These are phyloP conservation scores for Heliothis subflexa DNA, from an alignment of 1,140 invertebrate species.

Conservation along the genomic window DNA sequence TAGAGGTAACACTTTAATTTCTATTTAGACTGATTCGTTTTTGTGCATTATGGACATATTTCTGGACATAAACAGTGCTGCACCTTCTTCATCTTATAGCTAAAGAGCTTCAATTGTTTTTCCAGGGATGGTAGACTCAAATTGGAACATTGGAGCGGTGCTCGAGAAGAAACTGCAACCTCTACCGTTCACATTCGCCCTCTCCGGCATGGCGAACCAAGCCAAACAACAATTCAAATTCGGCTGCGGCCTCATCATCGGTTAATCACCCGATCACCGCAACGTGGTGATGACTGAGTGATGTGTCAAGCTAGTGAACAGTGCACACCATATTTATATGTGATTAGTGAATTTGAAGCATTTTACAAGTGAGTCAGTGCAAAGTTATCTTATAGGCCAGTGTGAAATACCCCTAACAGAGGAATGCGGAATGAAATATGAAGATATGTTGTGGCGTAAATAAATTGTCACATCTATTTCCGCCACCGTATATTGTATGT, in stretches of 20 bases:
- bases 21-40: background rate
- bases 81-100: no score
- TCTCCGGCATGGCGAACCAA: slow-evolving; percentile 98
- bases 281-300: slow-evolving; percentile 26
- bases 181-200: slow-evolving; percentile 96
- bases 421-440: background rate
- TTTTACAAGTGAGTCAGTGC: background rate
- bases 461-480: background rate
- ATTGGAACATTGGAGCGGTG: slow-evolving; percentile 97
- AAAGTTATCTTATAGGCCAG: background rate
- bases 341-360: slow-evolving; percentile 19
- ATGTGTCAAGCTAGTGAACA: slow-evolving; percentile 41
- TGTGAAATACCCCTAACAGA: background rate
- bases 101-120: background rate
- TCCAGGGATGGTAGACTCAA: slow-evolving; percentile 96
- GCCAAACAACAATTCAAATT: slow-evolving; percentile 95
- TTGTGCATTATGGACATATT: no score
- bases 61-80: no score
- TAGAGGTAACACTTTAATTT: slow-evolving; percentile 89
- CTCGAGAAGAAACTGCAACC: slow-evolving; percentile 97
- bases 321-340: slow-evolving; percentile 16
- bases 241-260: slow-evolving; percentile 95
- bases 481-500: background rate
- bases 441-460: background rate
- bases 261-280: slow-evolving; percentile 83